These are phyloP conservation scores for Malurus elegans DNA, from an alignment of 2,113 vertebrate species.

Conservation along the genomic window DNA sequence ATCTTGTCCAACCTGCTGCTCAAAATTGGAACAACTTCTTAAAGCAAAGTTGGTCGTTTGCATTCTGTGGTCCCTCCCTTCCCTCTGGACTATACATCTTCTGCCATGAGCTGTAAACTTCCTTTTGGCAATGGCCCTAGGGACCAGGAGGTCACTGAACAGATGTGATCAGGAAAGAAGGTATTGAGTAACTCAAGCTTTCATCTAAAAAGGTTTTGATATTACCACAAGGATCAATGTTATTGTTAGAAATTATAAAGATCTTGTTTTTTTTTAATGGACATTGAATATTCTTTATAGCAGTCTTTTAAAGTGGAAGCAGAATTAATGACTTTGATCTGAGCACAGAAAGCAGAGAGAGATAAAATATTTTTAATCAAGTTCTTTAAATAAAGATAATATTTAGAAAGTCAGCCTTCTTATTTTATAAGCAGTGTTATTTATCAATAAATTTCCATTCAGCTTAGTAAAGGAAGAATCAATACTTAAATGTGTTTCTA, in stretches of 20 bases:
- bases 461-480: neutral
- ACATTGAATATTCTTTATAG: neutral
- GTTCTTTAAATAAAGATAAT: neutral
- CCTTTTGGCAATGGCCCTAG: neutral
- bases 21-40: neutral
- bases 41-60: neutral
- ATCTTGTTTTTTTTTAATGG: neutral
- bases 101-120: neutral
- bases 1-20: neutral
- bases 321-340: neutral
- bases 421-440: neutral
- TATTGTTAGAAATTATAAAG: neutral
- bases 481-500: neutral
- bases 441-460: neutral
- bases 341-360: neutral
- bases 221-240: neutral
- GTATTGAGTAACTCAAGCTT: neutral
- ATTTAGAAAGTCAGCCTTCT: neutral
- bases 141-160: neutral
- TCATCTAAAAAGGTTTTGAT: neutral
- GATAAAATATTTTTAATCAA: neutral
- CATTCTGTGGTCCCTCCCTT: neutral
- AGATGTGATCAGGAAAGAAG: neutral
- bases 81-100: neutral
- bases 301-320: neutral